Conservation (phyloP, 2,888 invertebrate species). For the Thecocarcelia acutangulata region DNA sequence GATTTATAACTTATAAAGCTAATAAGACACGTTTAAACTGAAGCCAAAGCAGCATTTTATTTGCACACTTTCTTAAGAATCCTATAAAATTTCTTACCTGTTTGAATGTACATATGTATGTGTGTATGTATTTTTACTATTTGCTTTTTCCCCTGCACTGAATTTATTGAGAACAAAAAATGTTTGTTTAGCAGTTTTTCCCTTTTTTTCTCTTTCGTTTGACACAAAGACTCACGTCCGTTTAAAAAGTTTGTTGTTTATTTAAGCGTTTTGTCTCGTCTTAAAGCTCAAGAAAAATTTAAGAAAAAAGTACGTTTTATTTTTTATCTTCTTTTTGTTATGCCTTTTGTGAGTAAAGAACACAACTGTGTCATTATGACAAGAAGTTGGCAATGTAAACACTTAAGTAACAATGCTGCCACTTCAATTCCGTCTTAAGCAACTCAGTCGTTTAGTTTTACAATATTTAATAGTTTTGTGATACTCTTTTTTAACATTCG, state of each 20-base stretch:
- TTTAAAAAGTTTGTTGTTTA: slow-evolving; percentile 60
- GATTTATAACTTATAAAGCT: slow-evolving; percentile 73
- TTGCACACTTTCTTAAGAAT: slow-evolving; percentile 44
- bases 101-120: not conserved
- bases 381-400: slow-evolving; percentile 73
- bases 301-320: not conserved
- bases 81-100: slow-evolving; percentile 31
- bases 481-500: not conserved
- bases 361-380: slow-evolving; percentile 51
- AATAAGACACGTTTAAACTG: slow-evolving; percentile 74
- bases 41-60: slow-evolving; percentile 5
- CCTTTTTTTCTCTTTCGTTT: not conserved
- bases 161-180: slow-evolving; percentile 39
- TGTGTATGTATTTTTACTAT: slow-evolving; percentile 6
- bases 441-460: slow-evolving; percentile 49
- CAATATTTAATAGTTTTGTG: slow-evolving; percentile 67
- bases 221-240: slow-evolving; percentile 38
- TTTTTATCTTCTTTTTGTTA: not conserved
- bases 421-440: slow-evolving; percentile 26
- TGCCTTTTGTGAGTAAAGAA: slow-evolving; percentile 44
- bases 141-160: slow-evolving; percentile 18
- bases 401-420: slow-evolving; percentile 71
- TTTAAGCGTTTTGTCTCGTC: slow-evolving; percentile 45
- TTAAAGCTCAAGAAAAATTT: slow-evolving; percentile 28
- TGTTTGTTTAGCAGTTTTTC: slow-evolving; percentile 57